Evolutionary conservation across 1,140 invertebrate species (phyloP).

Genomic region (Sminthurinus signatus): DNA sequence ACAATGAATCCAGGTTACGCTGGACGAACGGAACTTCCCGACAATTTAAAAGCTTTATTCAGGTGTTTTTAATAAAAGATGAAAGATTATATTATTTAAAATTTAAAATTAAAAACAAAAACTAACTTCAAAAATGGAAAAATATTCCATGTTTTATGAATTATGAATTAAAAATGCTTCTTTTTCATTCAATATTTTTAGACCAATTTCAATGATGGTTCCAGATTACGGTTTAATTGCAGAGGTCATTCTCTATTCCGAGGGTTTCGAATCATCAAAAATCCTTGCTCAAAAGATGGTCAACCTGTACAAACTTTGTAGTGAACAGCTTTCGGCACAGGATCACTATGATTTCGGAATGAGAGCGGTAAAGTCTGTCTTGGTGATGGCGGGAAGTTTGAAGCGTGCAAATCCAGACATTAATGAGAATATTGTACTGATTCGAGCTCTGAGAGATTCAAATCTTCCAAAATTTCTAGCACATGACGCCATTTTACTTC

Average conservation of each 20-base stretch:
- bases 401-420: constrained; percentile 77
- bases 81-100: too few species aligned
- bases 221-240: constrained; percentile 87
- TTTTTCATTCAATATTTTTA: too few species aligned
- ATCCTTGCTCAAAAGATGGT: constrained; percentile 80
- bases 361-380: constrained; percentile 59
- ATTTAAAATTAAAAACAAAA: too few species aligned
- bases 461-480: constrained; percentile 88
- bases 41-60: constrained; percentile 78
- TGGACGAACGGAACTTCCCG: constrained; percentile 70
- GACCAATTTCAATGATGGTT: constrained; percentile 88
- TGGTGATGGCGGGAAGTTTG: constrained; percentile 81
- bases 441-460: constrained; percentile 79
- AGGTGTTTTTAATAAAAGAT: too few species aligned
- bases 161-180: too few species aligned
- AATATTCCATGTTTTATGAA: too few species aligned
- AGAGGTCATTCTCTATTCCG: constrained; percentile 85
- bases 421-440: constrained; percentile 66
- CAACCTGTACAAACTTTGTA: constrained; percentile 85
- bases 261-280: constrained; percentile 83
- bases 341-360: constrained; percentile 92
- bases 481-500: constrained; percentile 74
- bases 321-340: constrained; percentile 55
- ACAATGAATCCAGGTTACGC: constrained; percentile 56
- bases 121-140: too few species aligned